phyloP scores from a whole-genome alignment of 2,113 vertebrate species.

The Tetrao urogallus region DNA sequence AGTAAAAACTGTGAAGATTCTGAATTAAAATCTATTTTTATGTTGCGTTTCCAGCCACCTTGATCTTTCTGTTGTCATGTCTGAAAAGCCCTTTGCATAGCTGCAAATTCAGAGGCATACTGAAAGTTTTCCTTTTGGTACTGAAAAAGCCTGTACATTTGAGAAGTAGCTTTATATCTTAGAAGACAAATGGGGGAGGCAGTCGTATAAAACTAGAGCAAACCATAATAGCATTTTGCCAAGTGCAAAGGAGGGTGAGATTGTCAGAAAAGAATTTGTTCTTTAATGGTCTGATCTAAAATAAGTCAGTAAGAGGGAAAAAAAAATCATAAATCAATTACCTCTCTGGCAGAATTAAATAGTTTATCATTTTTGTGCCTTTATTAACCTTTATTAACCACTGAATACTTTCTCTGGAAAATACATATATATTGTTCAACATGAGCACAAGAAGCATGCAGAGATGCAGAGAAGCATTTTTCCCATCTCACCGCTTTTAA shows the following conservation, averaged over 20 bases:
- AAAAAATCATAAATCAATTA: not conserved
- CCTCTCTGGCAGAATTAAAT: not conserved
- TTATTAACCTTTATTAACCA: not conserved
- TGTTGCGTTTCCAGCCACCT: not conserved
- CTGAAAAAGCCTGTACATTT: not conserved
- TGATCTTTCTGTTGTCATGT: not conserved
- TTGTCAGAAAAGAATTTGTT: not conserved
- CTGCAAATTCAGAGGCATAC: not conserved
- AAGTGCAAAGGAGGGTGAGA: not conserved
- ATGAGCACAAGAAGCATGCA: not conserved
- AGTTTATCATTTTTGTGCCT: not conserved
- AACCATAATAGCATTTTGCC: not conserved
- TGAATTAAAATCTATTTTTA: conserved; percentile 48
- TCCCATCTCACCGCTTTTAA: not conserved
- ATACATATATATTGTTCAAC: not conserved
- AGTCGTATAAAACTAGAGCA: not conserved
- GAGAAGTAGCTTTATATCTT: conserved; percentile 46
- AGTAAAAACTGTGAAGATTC: conserved; percentile 37
- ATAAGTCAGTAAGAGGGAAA: not conserved
- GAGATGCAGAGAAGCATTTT: not conserved
- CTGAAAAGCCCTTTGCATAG: conserved; percentile 5
- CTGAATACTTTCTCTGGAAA: not conserved
- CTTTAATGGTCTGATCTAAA: not conserved
- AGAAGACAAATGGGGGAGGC: not conserved
- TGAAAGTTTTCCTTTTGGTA: not conserved